A percentile compares a stretch with the other conserved stretches of the same genome.
phyloP scores from a whole-genome alignment of 2,797 vertebrate genomes.

The Prunella strophiata region DNA sequence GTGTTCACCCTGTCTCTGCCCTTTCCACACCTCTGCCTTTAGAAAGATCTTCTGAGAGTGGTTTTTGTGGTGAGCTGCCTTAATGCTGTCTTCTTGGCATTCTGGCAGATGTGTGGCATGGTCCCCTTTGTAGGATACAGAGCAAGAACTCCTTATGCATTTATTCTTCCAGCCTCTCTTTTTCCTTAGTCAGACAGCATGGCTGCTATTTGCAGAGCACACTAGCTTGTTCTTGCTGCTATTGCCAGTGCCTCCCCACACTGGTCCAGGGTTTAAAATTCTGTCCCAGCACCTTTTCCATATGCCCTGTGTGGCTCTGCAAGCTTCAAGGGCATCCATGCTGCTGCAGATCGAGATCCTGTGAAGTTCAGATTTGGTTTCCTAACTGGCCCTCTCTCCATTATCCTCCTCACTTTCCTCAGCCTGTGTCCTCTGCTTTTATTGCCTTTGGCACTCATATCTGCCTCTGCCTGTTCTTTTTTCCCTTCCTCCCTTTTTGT shows the following conservation, averaged over 20 bases:
- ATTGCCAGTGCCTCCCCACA: not conserved
- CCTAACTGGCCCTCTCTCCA: not conserved
- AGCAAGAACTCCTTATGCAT: not conserved
- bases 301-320: not conserved
- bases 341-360: not conserved
- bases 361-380: not conserved
- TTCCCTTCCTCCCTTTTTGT: not conserved
- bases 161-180: not conserved
- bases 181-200: not conserved
- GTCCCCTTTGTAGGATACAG: not conserved
- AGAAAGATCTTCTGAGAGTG: not conserved
- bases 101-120: not conserved
- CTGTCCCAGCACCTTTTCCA: not conserved
- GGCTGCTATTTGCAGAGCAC: not conserved
- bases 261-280: not conserved
- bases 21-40: not conserved
- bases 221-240: not conserved
- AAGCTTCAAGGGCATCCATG: not conserved
- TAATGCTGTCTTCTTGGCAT: not conserved
- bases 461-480: not conserved
- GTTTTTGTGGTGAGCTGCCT: not conserved
- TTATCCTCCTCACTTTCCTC: not conserved
- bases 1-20: not conserved
- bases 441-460: not conserved
- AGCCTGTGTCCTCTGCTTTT: not conserved